Conservation (phyloP, 2,113 vertebrate species). For the Panthera tigris region DNA sequence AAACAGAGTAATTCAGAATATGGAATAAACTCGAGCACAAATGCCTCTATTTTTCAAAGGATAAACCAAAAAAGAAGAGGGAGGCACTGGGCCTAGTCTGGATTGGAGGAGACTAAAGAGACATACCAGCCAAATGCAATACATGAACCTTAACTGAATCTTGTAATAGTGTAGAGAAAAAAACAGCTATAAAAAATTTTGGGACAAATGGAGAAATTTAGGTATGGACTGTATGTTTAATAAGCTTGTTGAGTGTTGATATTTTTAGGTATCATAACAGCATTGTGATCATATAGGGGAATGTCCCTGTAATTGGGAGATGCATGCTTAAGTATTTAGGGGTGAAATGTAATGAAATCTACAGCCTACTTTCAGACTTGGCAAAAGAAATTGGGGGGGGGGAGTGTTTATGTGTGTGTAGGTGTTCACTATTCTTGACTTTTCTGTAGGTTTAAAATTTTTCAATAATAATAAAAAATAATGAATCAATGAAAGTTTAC, state of each 20-base stretch:
- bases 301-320: neutral
- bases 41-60: neutral
- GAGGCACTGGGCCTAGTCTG: neutral
- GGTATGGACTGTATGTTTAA: neutral
- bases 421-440: neutral
- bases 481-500: neutral
- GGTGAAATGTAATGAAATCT: neutral
- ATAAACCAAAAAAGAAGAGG: neutral
- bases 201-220: neutral
- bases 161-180: neutral
- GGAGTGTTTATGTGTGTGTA: too few species aligned
- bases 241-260: neutral
- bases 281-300: neutral
- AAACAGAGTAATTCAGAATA: neutral
- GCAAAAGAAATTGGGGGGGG: neutral
- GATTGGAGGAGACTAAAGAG: neutral
- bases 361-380: neutral
- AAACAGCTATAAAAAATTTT: neutral
- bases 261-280: neutral
- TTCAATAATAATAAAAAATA: conserved; percentile 10
- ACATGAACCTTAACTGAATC: neutral
- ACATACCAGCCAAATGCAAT: neutral
- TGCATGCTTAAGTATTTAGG: neutral
- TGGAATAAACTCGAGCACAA: neutral
- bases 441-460: neutral